Base-by-base conservation (phyloP, 2,113 vertebrate genomes). In the Craseonycteris thonglongyai region DNA sequence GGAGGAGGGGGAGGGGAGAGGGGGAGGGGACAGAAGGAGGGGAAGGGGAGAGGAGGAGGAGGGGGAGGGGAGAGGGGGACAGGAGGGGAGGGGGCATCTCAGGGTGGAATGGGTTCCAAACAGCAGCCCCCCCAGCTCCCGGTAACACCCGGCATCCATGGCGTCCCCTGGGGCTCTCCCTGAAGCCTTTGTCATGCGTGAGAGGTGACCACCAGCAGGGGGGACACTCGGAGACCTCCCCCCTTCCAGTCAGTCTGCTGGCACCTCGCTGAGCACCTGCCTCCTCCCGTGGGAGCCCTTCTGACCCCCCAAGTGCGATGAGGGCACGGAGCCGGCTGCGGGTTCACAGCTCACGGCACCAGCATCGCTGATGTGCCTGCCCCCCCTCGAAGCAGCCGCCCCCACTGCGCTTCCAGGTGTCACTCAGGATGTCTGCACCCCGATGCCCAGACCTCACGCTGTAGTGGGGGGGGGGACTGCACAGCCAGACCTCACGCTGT, bases 51-150 rank as follows among this genome's bases (percentile, higher is more conserved):
- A 6, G 42, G 24, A 28, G n/a, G 10, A 49, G 14, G 35, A 45
- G 24, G 1, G 15, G 8, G 11, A 0, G 28, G 13, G 18, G 5
- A 30, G 14, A 68, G 51, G 18, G 40, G 11, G 16, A 2, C 1
- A 24, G 12, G 49, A 15, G 49, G 49, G 49, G 11, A 15, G 49
- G 30, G 28, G 54, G 19, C 1, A 2, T 16, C 18, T 30, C 8
- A 11, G 14, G 42, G 38, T 58, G 18, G 28, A 22, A 33, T 14
- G 30, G 59, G 24, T 33, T 51, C 28, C 30, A 5, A 3, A 24
- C 45, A 40, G 54, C 40, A 59, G 4, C 12, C 22, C 24, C 71
- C 40, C 58, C n/a, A n/a, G n/a, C n/a, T n/a, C 40, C n/a, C 65
- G 35, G 11, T 12, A n/a, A 49, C 19, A 21, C 13, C 35, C 6